Evolutionary conservation across 1,140 invertebrate genomes (phyloP), one percentile per base, ranked within the genome.

Genomic region (Diabrotica undecimpunctata): DNA sequence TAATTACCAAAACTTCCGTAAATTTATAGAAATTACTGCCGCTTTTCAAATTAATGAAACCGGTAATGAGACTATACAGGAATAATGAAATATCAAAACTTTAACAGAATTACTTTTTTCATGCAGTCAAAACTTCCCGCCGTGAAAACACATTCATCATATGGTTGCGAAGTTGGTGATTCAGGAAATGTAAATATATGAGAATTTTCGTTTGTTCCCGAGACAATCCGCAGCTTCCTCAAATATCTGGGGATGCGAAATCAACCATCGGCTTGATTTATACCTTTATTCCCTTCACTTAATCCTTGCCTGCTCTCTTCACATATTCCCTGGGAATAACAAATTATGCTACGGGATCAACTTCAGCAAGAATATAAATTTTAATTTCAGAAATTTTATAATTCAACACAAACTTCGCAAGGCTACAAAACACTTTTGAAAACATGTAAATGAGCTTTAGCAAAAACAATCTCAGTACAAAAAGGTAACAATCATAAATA

Each of bases 121-220:
- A n/a, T 8, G 41, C 8, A 46, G 8, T 46, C 41, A 46, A n/a
- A 46, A 46, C 41, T 46, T 46, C 41, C n/a, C 41, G 41, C 41
- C 8, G 41, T 46, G 41, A n/a, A 46, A 25, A 46, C n/a, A 46
- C 41, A 64, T 56, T 37, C 39, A 57, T 57, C 54, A 64, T 65
- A 59, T 53, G 14, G 54, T 55, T 55, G 13, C 53, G 25, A 57
- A 66, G 64, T 51, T 61, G 52, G 46, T 66, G 64, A 66, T 66
- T 60, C 53, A 57, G 39, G 56, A 61, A 59, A 66, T 66, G 64
- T 59, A 66, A 65, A 65, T 66, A 66, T 66, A 66, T 66, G 59
- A 66, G 59, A 59, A 61, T 55, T 55, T 36, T 55, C 13, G 54
- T 25, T 25, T 25, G 35, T 14, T 55, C 54, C 54, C 54, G 35